Evolutionary conservation across 2,113 vertebrate genomes (phyloP).

Genomic region (Cinclus cinclus): DNA sequence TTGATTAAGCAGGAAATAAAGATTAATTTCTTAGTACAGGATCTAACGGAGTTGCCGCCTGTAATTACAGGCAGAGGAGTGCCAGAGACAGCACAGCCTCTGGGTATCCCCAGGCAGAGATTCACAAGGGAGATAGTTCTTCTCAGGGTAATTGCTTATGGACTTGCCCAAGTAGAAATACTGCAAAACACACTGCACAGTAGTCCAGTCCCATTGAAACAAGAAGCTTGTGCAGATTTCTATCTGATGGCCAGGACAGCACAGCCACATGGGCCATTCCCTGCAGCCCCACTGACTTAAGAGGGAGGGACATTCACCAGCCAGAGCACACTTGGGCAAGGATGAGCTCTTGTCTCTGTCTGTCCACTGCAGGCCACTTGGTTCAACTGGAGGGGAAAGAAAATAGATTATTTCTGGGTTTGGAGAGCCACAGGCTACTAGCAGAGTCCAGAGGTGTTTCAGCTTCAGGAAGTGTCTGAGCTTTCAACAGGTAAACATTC

Average conservation of each 20-base stretch:
- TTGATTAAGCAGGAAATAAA: not conserved
- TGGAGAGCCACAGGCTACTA: not conserved
- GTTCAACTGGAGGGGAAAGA: not conserved
- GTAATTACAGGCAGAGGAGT: not conserved
- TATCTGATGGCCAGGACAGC: not conserved
- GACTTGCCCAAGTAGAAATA: not conserved
- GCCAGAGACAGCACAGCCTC: not conserved
- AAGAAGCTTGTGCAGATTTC: not conserved
- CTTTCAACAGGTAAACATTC: not conserved
- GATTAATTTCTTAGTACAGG: not conserved
- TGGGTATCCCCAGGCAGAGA: not conserved
- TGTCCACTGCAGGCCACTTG: not conserved
- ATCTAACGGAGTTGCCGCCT: accelerated
- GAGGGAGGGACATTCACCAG: not conserved
- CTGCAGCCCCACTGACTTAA: not conserved
- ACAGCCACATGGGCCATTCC: not conserved
- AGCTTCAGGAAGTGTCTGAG: not conserved
- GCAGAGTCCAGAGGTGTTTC: not conserved
- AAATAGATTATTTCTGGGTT: not conserved
- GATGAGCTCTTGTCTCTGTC: not conserved
- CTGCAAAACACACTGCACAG: not conserved
- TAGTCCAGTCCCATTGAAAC: not conserved
- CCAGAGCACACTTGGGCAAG: not conserved
- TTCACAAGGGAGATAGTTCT: not conserved
- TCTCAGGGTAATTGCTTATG: not conserved